Evolutionary conservation across 2,797 vertebrate species (phyloP).

Genomic region (Erpetoichthys calabaricus): DNA sequence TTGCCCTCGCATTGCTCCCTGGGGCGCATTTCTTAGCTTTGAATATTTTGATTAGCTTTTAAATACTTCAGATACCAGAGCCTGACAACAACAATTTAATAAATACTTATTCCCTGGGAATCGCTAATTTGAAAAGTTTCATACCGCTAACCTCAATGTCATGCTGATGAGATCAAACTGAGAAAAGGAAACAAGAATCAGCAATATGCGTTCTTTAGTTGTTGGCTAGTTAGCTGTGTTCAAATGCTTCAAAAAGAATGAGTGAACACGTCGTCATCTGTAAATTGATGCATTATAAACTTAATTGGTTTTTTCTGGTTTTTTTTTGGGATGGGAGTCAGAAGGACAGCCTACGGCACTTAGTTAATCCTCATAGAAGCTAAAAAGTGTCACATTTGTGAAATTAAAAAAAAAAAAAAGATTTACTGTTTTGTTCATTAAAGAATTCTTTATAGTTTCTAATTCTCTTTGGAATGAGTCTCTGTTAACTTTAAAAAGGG

Average conservation of each 20-base stretch:
- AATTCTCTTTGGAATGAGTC: background rate
- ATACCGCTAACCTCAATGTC: conserved; percentile 40
- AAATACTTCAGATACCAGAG: conserved; percentile 36
- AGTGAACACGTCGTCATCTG: conserved; percentile 30
- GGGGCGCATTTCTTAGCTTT: conserved; percentile 24
- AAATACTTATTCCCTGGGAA: conserved; percentile 41
- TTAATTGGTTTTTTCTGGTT: conserved; percentile 34
- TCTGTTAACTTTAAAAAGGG: background rate
- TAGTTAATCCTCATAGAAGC: conserved; percentile 30
- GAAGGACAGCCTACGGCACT: conserved; percentile 29
- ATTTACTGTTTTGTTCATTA: background rate
- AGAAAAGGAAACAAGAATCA: conserved; percentile 47
- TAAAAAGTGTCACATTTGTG: conserved; percentile 5
- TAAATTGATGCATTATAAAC: conserved; percentile 39
- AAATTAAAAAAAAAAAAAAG: conserved; percentile 4
- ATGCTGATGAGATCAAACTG: conserved; percentile 40
- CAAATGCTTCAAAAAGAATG: conserved; percentile 47
- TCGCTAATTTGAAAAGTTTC: conserved; percentile 47
- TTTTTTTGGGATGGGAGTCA: background rate
- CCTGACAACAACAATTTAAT: conserved; percentile 37
- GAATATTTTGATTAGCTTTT: conserved; percentile 41
- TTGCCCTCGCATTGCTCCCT: conserved; percentile 19
- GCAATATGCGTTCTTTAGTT: conserved; percentile 30
- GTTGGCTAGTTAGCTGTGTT: conserved; percentile 44
- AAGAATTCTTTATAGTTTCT: conserved; percentile 1